phyloP scores from a whole-genome alignment of 2,797 vertebrate species.

The Peromyscus attwateri region DNA sequence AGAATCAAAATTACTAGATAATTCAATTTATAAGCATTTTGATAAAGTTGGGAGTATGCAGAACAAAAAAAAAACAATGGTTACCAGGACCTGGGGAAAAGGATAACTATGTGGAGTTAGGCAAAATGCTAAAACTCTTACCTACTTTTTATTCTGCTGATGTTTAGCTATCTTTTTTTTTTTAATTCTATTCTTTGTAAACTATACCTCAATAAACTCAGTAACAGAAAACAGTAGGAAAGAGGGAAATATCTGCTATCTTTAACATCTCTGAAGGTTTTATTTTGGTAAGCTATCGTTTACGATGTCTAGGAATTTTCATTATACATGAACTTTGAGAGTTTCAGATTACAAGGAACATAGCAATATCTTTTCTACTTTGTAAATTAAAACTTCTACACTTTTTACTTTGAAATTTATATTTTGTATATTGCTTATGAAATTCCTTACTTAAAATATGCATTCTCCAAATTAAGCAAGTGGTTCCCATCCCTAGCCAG shows the following conservation, averaged over 20 bases:
- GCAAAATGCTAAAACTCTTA: neutral
- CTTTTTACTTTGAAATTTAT: constrained; percentile 37
- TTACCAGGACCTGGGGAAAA: neutral
- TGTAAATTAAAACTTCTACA: constrained; percentile 28
- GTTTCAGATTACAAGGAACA: constrained; percentile 15
- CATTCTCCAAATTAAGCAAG: constrained; percentile 54
- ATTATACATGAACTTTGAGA: constrained; percentile 31
- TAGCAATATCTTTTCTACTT: neutral
- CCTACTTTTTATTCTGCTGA: neutral
- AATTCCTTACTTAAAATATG: constrained; percentile 47
- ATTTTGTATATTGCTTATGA: constrained; percentile 16
- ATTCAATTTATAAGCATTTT: neutral
- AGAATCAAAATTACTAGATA: neutral
- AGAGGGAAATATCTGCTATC: neutral
- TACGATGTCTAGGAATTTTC: neutral
- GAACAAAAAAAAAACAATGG: neutral
- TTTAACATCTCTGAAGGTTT: constrained; percentile 31
- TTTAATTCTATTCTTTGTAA: neutral
- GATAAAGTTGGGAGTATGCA: neutral
- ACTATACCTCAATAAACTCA: constrained; percentile 42
- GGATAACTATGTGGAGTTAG: neutral
- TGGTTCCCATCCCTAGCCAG: neutral
- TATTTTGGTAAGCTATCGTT: neutral
- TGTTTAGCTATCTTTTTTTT: neutral
- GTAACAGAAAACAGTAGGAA: neutral